Base-by-base conservation (phyloP, 2,888 invertebrate species). In the Lasius fuliginosus region DNA sequence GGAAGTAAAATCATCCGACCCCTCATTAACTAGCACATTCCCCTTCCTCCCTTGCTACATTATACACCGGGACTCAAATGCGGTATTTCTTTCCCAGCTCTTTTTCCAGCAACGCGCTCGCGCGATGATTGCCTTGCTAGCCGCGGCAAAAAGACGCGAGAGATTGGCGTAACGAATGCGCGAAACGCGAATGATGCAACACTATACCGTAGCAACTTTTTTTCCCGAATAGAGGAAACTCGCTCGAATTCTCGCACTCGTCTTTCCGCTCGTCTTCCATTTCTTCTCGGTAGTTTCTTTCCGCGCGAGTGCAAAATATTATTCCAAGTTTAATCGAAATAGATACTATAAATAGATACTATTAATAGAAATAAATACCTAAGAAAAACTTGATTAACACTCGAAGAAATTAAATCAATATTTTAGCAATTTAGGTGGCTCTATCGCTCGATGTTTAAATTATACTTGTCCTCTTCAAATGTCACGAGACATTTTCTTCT, bases 21-120 rank as follows among this genome's bases (percentile, higher is more conserved):
- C 68, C 84, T 88, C 87, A 88, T 91, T 89, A 89, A 86, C 79
- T 86, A 82, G 73, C 82, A 36, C 30, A 6, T 36, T 69, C 74
- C 82, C 79, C 42, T 73, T 82, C 33, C 12, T 12, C 27, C 27
- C 40, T 42, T 33, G 79, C 75, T 30, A 74, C 53, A 40, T 76
- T 71, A 23, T 23, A 58, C 42, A 75, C 74, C 75, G 36, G 40
- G 64, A 40, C 71, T 60, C 69, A 42, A 18, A 42, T 46, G 79
- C 79, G 69, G 30, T 30, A 9, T 75, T 82, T 75, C 68, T 74
- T 79, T 68, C 49, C 27, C 53, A 27, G 27, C 33, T 12, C 74
- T 77, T 71, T 84, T 86, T 68, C 71, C 60, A 36, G 33, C 60
- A 81, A 71, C 40, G 33, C 27, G 76, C 60, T 68, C 67, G 60